A percentile compares a stretch with the other conserved stretches of the same genome.
Evolutionary conservation across 2,888 invertebrate genomes (phyloP).

Genomic region (Anthoptus insignis): DNA sequence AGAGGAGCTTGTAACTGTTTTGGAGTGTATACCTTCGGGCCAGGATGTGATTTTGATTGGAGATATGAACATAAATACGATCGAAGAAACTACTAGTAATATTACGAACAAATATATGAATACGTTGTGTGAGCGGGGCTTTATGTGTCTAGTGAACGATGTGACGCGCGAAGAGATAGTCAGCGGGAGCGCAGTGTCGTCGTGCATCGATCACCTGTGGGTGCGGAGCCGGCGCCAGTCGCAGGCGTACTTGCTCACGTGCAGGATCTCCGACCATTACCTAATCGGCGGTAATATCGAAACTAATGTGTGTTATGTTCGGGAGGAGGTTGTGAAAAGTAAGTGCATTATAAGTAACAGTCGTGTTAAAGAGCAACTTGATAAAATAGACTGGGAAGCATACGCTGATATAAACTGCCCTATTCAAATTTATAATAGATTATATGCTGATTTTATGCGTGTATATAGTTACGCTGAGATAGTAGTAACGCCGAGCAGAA

Average conservation of each 20-base stretch:
- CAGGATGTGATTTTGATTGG: neutral
- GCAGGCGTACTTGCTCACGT: slow-evolving; percentile 20
- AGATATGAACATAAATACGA: neutral
- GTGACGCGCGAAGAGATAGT: slow-evolving; percentile 31
- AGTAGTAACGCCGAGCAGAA: neutral
- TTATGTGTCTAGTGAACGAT: slow-evolving; percentile 16
- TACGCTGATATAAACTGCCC: neutral
- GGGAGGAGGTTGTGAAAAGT: neutral
- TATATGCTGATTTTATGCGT: neutral
- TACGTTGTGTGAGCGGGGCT: slow-evolving; percentile 6
- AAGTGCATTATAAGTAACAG: slow-evolving; percentile 2
- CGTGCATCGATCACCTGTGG: slow-evolving; percentile 39
- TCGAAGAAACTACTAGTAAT: neutral
- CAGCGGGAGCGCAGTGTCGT: slow-evolving; percentile 13
- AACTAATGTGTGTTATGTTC: neutral
- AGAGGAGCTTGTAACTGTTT: neutral
- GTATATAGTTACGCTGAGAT: neutral
- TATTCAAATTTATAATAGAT: neutral
- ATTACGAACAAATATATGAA: neutral
- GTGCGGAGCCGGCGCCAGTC: slow-evolving; percentile 15
- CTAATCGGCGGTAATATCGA: slow-evolving; percentile 15
- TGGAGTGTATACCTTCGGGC: neutral
- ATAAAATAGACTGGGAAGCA: neutral
- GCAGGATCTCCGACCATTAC: slow-evolving; percentile 32
- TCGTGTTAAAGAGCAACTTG: slow-evolving; percentile 2